Evolutionary conservation across 2,888 invertebrate genomes (phyloP).

Genomic region (Limnephilus marmoratus): DNA sequence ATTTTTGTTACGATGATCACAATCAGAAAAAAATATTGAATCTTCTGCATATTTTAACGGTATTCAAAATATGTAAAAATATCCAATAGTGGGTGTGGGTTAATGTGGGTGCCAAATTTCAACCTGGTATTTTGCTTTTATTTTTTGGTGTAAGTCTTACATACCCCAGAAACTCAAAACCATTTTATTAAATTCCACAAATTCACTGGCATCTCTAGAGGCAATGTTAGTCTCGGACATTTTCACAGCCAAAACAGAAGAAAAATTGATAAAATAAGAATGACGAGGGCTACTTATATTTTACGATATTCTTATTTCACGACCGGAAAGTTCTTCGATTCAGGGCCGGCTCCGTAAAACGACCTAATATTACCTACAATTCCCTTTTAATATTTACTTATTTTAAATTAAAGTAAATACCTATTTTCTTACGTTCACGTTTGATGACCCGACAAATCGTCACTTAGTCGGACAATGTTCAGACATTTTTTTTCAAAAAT

Average conservation of each 20-base stretch:
- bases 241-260: background rate
- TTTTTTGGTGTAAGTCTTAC: background rate
- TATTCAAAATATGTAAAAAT: too few species aligned
- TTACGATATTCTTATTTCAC: background rate
- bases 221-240: background rate
- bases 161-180: slow-evolving; percentile 52
- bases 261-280: background rate
- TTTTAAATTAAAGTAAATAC: too few species aligned
- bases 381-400: too few species aligned
- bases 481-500: too few species aligned
- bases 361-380: background rate
- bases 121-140: too few species aligned
- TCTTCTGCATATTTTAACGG: too few species aligned
- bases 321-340: background rate
- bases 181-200: slow-evolving; percentile 43
- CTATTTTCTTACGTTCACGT: too few species aligned
- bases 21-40: too few species aligned
- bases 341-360: background rate
- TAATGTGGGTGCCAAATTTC: background rate
- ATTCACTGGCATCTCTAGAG: slow-evolving; percentile 40
- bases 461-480: too few species aligned
- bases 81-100: background rate
- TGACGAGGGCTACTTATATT: background rate
- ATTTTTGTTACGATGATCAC: too few species aligned
- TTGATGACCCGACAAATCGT: too few species aligned